Conservation (phyloP, 2,113 vertebrate genomes). For the Saguinus midas region DNA sequence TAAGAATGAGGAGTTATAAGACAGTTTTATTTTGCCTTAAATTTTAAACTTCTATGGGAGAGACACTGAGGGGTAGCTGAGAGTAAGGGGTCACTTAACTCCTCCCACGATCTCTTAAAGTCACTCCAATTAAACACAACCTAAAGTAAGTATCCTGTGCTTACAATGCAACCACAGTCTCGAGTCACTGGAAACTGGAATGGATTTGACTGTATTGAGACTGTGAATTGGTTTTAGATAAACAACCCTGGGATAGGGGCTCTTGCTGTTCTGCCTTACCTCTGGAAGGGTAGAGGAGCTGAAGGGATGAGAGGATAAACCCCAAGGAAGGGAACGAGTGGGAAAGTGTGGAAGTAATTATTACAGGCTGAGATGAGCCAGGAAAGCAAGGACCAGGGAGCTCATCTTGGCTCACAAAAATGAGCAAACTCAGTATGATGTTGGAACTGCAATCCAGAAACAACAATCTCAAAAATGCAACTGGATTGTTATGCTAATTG, state of each 20-base stretch:
- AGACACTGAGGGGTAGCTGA: not conserved
- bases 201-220: not conserved
- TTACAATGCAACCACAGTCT: not conserved
- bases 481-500: not conserved
- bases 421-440: not conserved
- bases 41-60: not conserved
- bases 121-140: not conserved
- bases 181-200: not conserved
- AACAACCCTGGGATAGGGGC: not conserved
- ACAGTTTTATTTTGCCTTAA: constrained; percentile 18
- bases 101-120: not conserved
- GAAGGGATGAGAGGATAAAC: not conserved
- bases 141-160: not conserved
- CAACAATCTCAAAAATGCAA: not conserved
- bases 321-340: not conserved
- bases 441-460: not conserved
- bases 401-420: not conserved
- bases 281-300: not conserved
- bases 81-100: not conserved
- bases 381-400: not conserved
- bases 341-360: not conserved
- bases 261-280: not conserved
- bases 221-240: not conserved
- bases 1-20: not conserved
- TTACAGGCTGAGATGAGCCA: not conserved